Evolutionary conservation across 2,113 vertebrate genomes (phyloP), one percentile per base, ranked within the genome.

Genomic region (Charina bottae): DNA sequence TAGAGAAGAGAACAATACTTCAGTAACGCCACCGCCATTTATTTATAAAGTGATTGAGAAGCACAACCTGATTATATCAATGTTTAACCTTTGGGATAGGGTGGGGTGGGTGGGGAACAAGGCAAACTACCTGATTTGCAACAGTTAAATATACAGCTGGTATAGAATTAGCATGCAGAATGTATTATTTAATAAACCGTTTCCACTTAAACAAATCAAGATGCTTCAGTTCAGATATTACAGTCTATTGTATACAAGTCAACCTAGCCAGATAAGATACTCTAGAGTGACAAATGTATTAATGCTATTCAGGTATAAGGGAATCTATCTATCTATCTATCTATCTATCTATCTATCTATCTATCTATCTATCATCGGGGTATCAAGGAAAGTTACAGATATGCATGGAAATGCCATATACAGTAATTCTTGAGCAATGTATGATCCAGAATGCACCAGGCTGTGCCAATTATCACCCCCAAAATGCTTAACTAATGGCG

Each of bases 1-100:
- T 58, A 96, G 78, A 94, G 84, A 96, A 97, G 89, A 72, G 93
- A 96, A 86, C 42, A 68, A 87, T 1, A 94, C 91, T 83, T 95
- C 92, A 96, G 28, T 91, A 95, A 96, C 90, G 96, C 93, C 0
- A 92, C 23, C 33, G 92, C 96, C 94, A 0, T 26, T 17, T 97
- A 95, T 92, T 56, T 92, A 90, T 5, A 28, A 42, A 94, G 93
- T 42, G 60, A 95, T 78, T 19, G 90, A 93, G 91, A 92, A 92
- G 58, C 12, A 26, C 24, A 91, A 94, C 93, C 19, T 78, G 1
- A 90, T 78, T 23, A 88, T 92, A 24, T 13, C 59, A 0, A 46
- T 85, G 90, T 89, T 95, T 96, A 78, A 92, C 60, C 64, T 85
- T 92, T 94, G 91, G 59, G 17, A 62, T 95, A 94, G 6, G 17